Evolutionary conservation across 2,888 invertebrate species (phyloP).

Genomic region (Tenthredo notha): DNA sequence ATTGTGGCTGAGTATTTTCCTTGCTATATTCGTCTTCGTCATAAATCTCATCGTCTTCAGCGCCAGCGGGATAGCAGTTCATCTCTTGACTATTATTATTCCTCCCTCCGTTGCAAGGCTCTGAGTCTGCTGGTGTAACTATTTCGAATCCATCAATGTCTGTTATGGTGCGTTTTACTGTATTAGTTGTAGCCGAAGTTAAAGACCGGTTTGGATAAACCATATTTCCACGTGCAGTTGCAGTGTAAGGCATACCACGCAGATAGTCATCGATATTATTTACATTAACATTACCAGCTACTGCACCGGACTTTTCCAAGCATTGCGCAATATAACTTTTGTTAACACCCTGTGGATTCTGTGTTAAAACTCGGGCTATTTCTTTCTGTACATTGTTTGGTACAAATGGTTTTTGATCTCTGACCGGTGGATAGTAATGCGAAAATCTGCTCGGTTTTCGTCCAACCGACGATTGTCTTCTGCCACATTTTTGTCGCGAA

Average conservation of each 20-base stretch:
- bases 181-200: background rate
- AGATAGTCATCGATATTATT: constrained; percentile 61
- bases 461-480: background rate
- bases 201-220: constrained; percentile 53
- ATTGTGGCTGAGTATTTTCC: background rate
- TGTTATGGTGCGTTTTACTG: background rate
- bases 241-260: constrained; percentile 58
- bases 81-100: background rate
- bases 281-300: constrained; percentile 53
- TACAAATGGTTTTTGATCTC: constrained; percentile 50
- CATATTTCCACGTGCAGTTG: constrained; percentile 52
- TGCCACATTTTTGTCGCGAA: constrained; percentile 61
- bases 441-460: constrained; percentile 19
- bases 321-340: constrained; percentile 47
- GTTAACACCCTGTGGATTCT: constrained; percentile 59
- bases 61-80: constrained; percentile 24
- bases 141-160: constrained; percentile 15
- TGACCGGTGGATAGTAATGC: background rate
- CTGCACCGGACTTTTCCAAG: background rate
- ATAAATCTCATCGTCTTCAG: constrained; percentile 12
- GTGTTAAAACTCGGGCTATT: constrained; percentile 57
- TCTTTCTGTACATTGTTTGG: constrained; percentile 54
- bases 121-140: background rate
- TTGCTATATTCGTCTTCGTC: background rate
- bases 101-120: background rate